Evolutionary conservation across 2,797 vertebrate genomes (phyloP).

Genomic region (Helostoma temminkii): DNA sequence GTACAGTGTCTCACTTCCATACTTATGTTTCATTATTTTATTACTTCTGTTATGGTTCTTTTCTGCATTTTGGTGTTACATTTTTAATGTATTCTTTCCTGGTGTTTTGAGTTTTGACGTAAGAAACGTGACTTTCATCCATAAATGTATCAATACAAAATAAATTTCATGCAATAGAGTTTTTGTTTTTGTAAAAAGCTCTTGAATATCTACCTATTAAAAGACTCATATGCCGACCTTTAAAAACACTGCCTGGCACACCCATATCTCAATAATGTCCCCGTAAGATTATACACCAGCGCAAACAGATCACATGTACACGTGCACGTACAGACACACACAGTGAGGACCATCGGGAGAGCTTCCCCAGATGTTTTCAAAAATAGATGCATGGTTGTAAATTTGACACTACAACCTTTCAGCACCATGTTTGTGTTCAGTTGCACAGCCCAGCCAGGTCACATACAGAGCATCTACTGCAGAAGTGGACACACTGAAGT

Average conservation of each 20-base stretch:
- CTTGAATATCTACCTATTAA: too few species aligned
- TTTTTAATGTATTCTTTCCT: too few species aligned
- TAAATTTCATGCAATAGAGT: conserved; percentile 3
- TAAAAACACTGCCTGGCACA: not conserved
- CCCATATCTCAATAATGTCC: conserved; percentile 7
- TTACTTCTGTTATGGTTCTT: too few species aligned
- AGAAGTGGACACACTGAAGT: too few species aligned
- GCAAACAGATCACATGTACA: conserved; percentile 19
- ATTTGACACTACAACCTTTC: conserved; percentile 52
- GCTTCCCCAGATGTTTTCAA: conserved; percentile 56
- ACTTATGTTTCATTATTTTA: too few species aligned
- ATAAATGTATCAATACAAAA: too few species aligned
- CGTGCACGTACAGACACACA: conserved; percentile 24
- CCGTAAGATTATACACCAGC: conserved; percentile 28
- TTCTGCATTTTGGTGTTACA: too few species aligned
- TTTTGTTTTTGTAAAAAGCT: not conserved
- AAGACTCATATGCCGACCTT: not conserved
- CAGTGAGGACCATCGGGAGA: conserved; percentile 2
- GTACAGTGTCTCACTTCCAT: too few species aligned
- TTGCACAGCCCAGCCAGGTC: conserved; percentile 38
- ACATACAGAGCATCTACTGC: not conserved
- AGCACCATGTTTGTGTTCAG: conserved; percentile 7
- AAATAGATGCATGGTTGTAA: conserved; percentile 60
- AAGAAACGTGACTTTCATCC: too few species aligned
- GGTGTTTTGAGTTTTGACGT: too few species aligned